Conservation (phyloP, 2,888 invertebrate genomes). For the Drosophila mimetica region DNA sequence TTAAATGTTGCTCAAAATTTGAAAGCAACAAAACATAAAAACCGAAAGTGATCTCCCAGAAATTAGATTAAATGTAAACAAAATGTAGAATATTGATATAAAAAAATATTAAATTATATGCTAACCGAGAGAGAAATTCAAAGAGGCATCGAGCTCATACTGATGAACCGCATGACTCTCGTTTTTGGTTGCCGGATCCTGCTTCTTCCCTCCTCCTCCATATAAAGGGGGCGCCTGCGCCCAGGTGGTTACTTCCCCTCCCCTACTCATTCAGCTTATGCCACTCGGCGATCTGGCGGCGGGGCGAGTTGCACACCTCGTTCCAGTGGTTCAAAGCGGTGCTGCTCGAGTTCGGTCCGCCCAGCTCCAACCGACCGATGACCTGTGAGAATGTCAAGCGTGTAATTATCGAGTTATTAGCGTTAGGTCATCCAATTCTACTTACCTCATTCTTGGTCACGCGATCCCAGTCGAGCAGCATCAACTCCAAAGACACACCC, state of each 20-base stretch:
- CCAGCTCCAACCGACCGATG: slow-evolving; percentile 97
- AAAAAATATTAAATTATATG: slow-evolving; percentile 9
- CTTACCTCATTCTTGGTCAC: slow-evolving; percentile 98
- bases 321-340: slow-evolving; percentile 97
- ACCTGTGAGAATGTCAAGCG: slow-evolving; percentile 87
- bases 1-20: not conserved
- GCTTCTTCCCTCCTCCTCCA: slow-evolving; percentile 18
- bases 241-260: slow-evolving; percentile 25
- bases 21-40: slow-evolving; percentile 3
- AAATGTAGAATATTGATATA: not conserved
- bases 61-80: not conserved
- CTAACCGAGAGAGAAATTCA: slow-evolving; percentile 1
- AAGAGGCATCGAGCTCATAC: slow-evolving; percentile 25
- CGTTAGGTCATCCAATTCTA: not conserved
- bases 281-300: slow-evolving; percentile 99
- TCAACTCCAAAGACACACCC: slow-evolving; percentile 84
- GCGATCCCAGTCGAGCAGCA: slow-evolving; percentile 96
- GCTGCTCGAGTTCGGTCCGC: slow-evolving; percentile 91
- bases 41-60: not conserved
- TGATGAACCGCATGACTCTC: slow-evolving; percentile 21
- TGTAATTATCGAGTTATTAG: slow-evolving; percentile 1
- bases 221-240: slow-evolving; percentile 60
- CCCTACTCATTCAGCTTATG: slow-evolving; percentile 96
- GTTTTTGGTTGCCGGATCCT: slow-evolving; percentile 16
- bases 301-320: slow-evolving; percentile 97